A percentile compares a stretch with the other conserved stretches of the same genome.
These are phyloP conservation scores for Netelia melanura DNA, from an alignment of 2,888 invertebrate genomes.

Conservation along the genomic window DNA sequence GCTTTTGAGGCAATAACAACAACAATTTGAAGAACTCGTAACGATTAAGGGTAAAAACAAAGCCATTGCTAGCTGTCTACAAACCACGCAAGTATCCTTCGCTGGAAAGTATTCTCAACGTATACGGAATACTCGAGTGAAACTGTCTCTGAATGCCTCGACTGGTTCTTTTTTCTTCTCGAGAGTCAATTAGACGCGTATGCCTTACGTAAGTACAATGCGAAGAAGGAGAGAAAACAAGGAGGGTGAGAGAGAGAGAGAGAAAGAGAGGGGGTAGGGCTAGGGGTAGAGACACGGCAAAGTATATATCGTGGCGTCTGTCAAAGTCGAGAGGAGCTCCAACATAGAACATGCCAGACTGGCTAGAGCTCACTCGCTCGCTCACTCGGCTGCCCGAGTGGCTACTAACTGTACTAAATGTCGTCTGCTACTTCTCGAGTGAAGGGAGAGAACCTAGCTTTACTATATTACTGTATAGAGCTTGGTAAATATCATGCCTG, in stretches of 20 bases:
- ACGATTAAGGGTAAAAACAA: constrained; percentile 48
- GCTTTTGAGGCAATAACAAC: background rate
- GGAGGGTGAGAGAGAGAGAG: background rate
- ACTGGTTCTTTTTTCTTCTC: constrained; percentile 21
- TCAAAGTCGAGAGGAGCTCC: constrained; percentile 60
- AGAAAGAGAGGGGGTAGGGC: background rate
- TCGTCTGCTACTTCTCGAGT: constrained; percentile 51
- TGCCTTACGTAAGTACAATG: constrained; percentile 46
- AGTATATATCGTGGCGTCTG: constrained; percentile 32
- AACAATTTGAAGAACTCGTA: constrained; percentile 21
- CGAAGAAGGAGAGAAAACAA: constrained; percentile 32
- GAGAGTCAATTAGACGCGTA: constrained; percentile 64
- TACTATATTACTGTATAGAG: constrained; percentile 22
- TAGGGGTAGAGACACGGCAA: constrained; percentile 11
- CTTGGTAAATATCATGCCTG: constrained; percentile 7
- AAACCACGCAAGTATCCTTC: constrained; percentile 18
- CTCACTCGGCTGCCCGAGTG: constrained; percentile 47
- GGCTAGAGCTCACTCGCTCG: constrained; percentile 28
- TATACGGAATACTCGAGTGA: constrained; percentile 37
- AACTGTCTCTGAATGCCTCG: constrained; percentile 15
- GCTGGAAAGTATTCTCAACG: constrained; percentile 37
- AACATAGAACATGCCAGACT: constrained; percentile 11
- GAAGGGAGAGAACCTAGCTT: background rate
- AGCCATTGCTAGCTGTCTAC: constrained; percentile 3
- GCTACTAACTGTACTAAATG: constrained; percentile 57